Evolutionary conservation across 2,797 vertebrate genomes (phyloP).

Genomic region (Lacerta agilis): DNA sequence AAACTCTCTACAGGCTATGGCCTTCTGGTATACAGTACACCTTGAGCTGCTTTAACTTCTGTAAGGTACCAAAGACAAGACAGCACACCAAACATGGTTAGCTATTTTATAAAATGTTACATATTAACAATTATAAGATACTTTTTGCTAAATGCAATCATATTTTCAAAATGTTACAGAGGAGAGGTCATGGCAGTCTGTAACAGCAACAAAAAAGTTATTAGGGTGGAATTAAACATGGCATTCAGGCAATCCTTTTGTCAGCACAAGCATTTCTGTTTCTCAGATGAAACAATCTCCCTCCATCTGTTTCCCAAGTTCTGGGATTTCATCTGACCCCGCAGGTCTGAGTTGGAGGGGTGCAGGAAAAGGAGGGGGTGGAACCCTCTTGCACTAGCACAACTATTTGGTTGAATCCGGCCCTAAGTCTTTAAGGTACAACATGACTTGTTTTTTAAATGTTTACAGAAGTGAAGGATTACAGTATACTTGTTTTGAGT

Average conservation of each 20-base stretch:
- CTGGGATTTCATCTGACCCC: too few relatives aligned
- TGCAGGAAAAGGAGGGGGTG: too few relatives aligned
- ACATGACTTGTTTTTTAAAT: background rate
- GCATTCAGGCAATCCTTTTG: too few relatives aligned
- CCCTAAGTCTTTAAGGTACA: background rate
- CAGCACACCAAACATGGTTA: background rate
- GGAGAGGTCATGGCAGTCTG: background rate
- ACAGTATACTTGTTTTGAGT: background rate
- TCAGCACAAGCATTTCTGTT: too few relatives aligned
- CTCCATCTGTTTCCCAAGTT: too few relatives aligned
- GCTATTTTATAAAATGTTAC: background rate
- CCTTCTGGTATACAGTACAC: background rate
- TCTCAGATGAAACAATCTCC: too few relatives aligned
- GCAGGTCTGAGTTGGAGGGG: too few relatives aligned
- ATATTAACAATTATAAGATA: too few relatives aligned
- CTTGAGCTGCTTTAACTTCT: background rate
- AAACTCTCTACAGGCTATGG: background rate
- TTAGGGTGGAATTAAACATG: background rate
- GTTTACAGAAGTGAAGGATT: background rate
- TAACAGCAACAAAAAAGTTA: background rate
- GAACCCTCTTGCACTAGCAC: too few relatives aligned
- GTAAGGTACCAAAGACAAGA: background rate
- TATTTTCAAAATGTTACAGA: background rate
- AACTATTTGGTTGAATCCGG: too few relatives aligned
- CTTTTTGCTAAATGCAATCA: background rate